A percentile compares a stretch with the other conserved stretches of the same genome.
Conservation (phyloP, 2,113 vertebrate genomes). For the Micronycteris hirsuta region DNA sequence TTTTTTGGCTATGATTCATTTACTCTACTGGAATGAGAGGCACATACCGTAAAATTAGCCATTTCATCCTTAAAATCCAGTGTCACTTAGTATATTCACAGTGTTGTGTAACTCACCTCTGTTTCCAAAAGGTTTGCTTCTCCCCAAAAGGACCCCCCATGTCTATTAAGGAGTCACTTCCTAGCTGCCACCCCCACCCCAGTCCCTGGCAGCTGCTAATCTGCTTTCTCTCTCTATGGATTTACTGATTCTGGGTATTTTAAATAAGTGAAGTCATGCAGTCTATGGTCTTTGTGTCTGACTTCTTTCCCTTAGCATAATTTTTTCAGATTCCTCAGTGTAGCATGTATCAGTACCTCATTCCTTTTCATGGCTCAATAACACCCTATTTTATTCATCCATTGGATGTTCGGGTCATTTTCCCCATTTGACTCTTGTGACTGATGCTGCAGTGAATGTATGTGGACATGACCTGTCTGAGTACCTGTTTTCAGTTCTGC, state of each 20-base stretch:
- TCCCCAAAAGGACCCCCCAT: neutral
- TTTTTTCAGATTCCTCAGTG: neutral
- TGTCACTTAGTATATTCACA: fast-evolving
- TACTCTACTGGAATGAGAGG: neutral
- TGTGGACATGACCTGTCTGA: no score
- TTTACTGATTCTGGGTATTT: neutral
- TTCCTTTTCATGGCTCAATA: neutral
- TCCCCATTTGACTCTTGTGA: neutral
- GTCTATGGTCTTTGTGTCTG: neutral
- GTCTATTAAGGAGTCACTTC: neutral
- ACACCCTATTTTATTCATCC: no score
- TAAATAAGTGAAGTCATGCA: fast-evolving
- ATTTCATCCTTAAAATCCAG: neutral
- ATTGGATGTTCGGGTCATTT: no score
- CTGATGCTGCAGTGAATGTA: neutral
- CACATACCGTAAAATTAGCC: neutral
- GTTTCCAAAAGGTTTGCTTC: neutral
- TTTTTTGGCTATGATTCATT: neutral
- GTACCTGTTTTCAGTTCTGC: neutral
- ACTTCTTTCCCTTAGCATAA: neutral
- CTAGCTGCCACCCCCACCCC: fast-evolving
- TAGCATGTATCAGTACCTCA: no score
- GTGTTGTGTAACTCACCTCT: neutral
- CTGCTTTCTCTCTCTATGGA: neutral
- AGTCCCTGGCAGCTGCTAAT: neutral